Evolutionary conservation across 2,888 invertebrate species (phyloP).

Genomic region (Onchidella celtica): DNA sequence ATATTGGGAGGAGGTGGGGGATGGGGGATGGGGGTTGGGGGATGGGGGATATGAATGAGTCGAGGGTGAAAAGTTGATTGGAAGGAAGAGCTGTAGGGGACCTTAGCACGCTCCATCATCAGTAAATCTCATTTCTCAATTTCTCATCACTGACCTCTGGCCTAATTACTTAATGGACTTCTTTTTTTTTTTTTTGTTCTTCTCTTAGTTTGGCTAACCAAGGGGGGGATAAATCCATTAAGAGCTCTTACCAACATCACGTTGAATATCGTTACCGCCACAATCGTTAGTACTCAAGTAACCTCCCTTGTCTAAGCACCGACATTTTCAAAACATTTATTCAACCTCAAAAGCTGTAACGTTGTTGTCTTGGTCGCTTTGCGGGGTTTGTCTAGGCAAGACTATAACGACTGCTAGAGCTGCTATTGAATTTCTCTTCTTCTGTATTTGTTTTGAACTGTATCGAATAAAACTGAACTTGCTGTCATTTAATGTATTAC

Average conservation of each 20-base stretch:
- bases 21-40: neutral
- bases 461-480: too few species aligned
- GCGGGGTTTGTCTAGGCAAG: too few species aligned
- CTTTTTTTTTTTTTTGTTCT: neutral
- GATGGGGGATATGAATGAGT: neutral
- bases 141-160: conserved; percentile 23
- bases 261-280: too few species aligned
- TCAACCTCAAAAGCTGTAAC: too few species aligned
- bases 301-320: too few species aligned
- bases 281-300: too few species aligned
- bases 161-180: conserved; percentile 47
- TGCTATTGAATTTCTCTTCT: neutral
- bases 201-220: too few species aligned
- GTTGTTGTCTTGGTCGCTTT: too few species aligned
- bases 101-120: neutral
- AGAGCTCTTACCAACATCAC: neutral
- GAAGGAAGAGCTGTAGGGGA: conserved; percentile 16
- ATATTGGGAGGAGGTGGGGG: neutral
- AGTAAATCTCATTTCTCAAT: conserved; percentile 27
- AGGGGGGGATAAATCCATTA: conserved; percentile 9
- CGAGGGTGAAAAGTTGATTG: conserved; percentile 16
- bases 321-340: too few species aligned
- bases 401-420: too few species aligned
- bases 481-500: too few species aligned
- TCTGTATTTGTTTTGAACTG: too few species aligned